Percentiles rank a stretch among this genome's conserved stretches.
phyloP scores from a whole-genome alignment of 2,113 vertebrate species.

The Tetrao urogallus region DNA sequence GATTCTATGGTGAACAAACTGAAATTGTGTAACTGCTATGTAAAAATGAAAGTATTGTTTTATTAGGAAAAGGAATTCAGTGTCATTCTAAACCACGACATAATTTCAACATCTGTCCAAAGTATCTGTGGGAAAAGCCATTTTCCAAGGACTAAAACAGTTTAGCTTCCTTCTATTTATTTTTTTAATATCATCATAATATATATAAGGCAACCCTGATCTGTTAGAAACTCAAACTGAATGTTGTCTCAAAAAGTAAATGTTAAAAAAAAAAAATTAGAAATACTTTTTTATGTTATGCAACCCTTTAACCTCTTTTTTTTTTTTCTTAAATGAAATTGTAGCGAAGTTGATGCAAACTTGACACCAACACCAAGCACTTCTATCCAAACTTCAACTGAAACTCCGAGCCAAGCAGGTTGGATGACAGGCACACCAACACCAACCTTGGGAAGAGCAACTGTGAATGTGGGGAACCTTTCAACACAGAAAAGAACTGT shows the following conservation, averaged over 20 bases:
- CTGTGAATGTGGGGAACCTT: background rate
- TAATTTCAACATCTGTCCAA: background rate
- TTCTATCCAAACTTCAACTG: background rate
- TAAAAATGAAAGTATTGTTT: background rate
- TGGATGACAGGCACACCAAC: background rate
- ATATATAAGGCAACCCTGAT: background rate
- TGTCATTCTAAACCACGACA: background rate
- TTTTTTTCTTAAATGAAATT: background rate
- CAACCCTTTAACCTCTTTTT: background rate
- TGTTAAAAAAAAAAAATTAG: background rate
- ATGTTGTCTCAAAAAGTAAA: background rate
- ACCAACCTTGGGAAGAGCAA: background rate
- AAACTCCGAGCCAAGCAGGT: background rate
- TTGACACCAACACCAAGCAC: accelerated
- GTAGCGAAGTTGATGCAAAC: background rate
- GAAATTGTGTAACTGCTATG: background rate
- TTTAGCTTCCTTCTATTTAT: background rate
- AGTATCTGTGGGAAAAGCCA: background rate
- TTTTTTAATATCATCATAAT: background rate
- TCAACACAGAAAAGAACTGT: background rate
- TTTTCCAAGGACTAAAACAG: background rate
- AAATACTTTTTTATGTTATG: background rate
- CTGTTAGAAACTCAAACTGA: background rate
- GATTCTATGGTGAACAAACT: too few relatives aligned
- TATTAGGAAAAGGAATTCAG: background rate